phyloP scores from a whole-genome alignment of 1,140 invertebrate species.

The Scaptomyza graminum region DNA sequence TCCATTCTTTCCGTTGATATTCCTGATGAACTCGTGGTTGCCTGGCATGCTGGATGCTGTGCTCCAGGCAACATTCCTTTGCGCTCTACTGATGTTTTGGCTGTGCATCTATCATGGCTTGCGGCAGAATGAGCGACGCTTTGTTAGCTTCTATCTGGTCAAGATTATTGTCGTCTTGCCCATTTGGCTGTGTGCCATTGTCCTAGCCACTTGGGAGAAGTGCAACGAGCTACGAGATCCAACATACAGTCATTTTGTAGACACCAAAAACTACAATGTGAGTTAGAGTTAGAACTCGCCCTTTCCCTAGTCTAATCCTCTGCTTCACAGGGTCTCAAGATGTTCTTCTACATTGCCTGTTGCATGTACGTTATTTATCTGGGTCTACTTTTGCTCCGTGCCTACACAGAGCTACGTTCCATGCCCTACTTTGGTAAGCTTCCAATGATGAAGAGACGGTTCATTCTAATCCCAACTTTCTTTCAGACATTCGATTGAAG shows the following conservation, averaged over 20 bases:
- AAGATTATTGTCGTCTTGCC: slow-evolving; percentile 95
- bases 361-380: slow-evolving; percentile 94
- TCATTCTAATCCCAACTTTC: not conserved
- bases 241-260: slow-evolving; percentile 95
- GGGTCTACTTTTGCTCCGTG: slow-evolving; percentile 92
- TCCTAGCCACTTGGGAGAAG: slow-evolving; percentile 94
- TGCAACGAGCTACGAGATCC: slow-evolving; percentile 95
- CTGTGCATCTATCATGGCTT: slow-evolving; percentile 94
- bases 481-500: slow-evolving; percentile 94
- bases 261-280: slow-evolving; percentile 95
- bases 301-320: not conserved
- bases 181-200: slow-evolving; percentile 94
- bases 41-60: slow-evolving; percentile 95
- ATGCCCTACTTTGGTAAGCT: slow-evolving; percentile 98
- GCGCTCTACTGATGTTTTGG: slow-evolving; percentile 95
- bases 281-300: slow-evolving; percentile 67
- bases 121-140: slow-evolving; percentile 94
- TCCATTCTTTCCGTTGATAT: slow-evolving; percentile 95
- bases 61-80: slow-evolving; percentile 95
- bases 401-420: slow-evolving; percentile 96
- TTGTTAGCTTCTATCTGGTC: slow-evolving; percentile 94
- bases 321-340: slow-evolving; percentile 88
- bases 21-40: slow-evolving; percentile 95
- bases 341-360: slow-evolving; percentile 94
- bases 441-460: too few species aligned